Conservation (phyloP, 1,140 invertebrate genomes). For the Drosophila novamexicana region DNA sequence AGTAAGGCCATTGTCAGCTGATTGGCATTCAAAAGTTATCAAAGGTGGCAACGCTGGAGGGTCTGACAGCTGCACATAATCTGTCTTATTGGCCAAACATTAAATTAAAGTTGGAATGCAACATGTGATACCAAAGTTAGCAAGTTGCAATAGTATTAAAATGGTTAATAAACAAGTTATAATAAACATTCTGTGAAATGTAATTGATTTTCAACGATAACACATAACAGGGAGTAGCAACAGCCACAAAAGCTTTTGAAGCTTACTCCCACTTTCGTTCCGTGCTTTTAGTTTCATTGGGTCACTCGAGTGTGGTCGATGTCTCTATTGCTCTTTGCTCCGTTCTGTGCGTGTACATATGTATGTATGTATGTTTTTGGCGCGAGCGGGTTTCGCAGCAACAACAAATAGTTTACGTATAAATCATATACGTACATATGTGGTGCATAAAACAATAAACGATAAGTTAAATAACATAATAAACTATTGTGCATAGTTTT, state of each 20-base stretch:
- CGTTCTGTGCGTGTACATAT: slow-evolving; percentile 19
- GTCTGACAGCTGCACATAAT: too few relatives aligned
- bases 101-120: too few relatives aligned
- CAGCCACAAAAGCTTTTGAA: slow-evolving; percentile 22
- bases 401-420: slow-evolving; percentile 45
- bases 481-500: neutral
- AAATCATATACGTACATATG: slow-evolving; percentile 12
- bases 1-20: too few relatives aligned
- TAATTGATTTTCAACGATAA: neutral
- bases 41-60: too few relatives aligned
- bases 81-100: too few relatives aligned
- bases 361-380: slow-evolving; percentile 47
- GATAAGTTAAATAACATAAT: slow-evolving; percentile 58
- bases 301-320: slow-evolving; percentile 43
- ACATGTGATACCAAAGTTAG: too few relatives aligned
- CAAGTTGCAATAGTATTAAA: neutral
- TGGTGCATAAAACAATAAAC: slow-evolving; percentile 38
- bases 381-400: slow-evolving; percentile 58
- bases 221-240: neutral
- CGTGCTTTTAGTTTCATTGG: slow-evolving; percentile 55
- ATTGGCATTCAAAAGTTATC: too few relatives aligned
- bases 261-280: slow-evolving; percentile 3
- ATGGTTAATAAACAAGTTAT: neutral
- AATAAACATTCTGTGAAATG: neutral
- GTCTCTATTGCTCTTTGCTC: slow-evolving; percentile 7